Percentiles rank a stretch among this genome's conserved stretches.
phyloP scores from a whole-genome alignment of 2,113 vertebrate genomes.

The Lepidothrix coronata region DNA sequence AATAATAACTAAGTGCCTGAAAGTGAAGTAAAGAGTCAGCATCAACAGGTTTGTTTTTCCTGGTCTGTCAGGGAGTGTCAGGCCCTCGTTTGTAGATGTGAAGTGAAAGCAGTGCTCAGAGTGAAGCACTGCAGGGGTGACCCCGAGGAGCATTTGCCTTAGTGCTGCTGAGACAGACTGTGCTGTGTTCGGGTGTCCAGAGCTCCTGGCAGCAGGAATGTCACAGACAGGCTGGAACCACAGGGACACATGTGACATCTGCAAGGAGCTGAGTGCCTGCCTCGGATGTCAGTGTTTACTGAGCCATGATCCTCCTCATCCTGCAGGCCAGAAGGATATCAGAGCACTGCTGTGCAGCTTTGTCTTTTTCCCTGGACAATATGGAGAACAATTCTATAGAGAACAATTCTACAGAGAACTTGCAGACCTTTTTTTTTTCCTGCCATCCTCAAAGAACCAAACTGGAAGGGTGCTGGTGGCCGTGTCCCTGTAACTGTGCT shows the following conservation, averaged over 20 bases:
- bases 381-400: background rate
- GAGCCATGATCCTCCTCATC: background rate
- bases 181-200: background rate
- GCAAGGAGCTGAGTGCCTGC: background rate
- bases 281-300: background rate
- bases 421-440: background rate
- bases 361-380: background rate
- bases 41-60: background rate
- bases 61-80: background rate
- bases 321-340: background rate
- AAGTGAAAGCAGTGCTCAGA: background rate
- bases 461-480: background rate
- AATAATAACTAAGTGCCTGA: slow-evolving; percentile 41
- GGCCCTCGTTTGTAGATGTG: background rate
- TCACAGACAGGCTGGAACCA: background rate
- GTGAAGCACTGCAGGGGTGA: background rate
- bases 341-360: background rate
- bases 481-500: background rate
- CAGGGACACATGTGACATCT: background rate
- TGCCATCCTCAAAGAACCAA: background rate
- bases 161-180: background rate
- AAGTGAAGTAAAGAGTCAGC: background rate
- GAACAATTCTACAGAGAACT: background rate
- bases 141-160: background rate
- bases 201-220: background rate